These are phyloP conservation scores for Sarotherodon lohbergeri DNA, from an alignment of 2,113 vertebrate species.

Conservation along the genomic window DNA sequence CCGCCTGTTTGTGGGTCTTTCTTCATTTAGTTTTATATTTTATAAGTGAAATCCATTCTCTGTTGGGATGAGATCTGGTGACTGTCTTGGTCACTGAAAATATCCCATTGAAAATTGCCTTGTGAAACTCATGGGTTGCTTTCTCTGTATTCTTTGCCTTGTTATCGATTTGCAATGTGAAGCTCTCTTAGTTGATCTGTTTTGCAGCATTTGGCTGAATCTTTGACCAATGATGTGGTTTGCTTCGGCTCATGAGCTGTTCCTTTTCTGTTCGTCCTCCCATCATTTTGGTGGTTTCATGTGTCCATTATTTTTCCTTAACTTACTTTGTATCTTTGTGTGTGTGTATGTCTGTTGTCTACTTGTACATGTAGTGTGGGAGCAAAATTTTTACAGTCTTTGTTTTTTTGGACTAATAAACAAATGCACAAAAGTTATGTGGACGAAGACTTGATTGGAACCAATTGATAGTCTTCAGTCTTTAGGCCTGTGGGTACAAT, in stretches of 20 bases:
- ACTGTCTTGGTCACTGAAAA: neutral
- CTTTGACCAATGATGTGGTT: neutral
- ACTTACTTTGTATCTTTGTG: neutral
- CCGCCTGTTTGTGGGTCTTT: neutral
- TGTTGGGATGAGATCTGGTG: neutral
- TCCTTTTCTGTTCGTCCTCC: neutral
- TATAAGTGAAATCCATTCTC: neutral
- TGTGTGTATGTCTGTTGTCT: neutral
- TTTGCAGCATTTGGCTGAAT: neutral
- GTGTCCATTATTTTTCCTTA: neutral
- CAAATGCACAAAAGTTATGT: neutral
- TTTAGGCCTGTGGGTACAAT: neutral
- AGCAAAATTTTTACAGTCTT: neutral
- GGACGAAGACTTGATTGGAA: neutral
- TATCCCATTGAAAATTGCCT: neutral
- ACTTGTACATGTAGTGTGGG: neutral
- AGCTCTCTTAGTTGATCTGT: neutral
- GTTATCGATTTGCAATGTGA: neutral
- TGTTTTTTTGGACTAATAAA: neutral
- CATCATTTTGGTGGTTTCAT: neutral
- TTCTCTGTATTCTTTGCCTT: neutral
- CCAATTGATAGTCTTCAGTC: neutral
- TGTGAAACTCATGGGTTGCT: neutral
- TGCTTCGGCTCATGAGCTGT: neutral
- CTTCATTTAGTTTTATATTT: neutral